phyloP scores from a whole-genome alignment of 2,888 invertebrate species.

The Cotesia congregata region DNA sequence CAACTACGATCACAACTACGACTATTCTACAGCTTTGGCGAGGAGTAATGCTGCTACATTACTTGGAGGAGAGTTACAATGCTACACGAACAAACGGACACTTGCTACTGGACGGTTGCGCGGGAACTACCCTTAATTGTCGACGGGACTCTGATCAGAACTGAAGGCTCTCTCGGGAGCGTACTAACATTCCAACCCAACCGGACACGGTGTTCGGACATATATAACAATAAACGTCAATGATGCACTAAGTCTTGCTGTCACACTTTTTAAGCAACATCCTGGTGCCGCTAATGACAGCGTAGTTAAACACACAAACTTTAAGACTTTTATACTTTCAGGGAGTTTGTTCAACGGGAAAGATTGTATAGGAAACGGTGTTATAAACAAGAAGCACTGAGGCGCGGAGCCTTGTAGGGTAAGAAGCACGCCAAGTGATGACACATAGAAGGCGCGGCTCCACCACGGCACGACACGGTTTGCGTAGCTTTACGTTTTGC shows the following conservation, averaged over 20 bases:
- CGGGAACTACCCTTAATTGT: conserved; percentile 25
- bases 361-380: not conserved
- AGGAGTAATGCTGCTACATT: not conserved
- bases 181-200: not conserved
- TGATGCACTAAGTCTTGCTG: not conserved
- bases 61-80: not conserved
- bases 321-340: not conserved
- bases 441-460: conserved; percentile 36
- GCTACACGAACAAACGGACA: conserved; percentile 8
- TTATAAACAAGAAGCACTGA: conserved; percentile 4
- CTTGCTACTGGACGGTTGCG: conserved; percentile 9
- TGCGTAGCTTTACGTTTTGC: conserved; percentile 24
- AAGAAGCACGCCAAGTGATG: conserved; percentile 22
- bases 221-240: not conserved
- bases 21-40: not conserved
- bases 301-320: too few species aligned
- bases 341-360: too few species aligned
- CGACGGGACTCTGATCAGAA: conserved; percentile 10
- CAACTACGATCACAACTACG: not conserved
- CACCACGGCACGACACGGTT: conserved; percentile 31
- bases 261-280: not conserved
- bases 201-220: not conserved
- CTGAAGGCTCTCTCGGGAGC: conserved; percentile 2
- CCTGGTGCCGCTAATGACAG: not conserved
- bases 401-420: not conserved